Conservation (phyloP, 2,888 invertebrate genomes). For the Thalpophila matura region DNA sequence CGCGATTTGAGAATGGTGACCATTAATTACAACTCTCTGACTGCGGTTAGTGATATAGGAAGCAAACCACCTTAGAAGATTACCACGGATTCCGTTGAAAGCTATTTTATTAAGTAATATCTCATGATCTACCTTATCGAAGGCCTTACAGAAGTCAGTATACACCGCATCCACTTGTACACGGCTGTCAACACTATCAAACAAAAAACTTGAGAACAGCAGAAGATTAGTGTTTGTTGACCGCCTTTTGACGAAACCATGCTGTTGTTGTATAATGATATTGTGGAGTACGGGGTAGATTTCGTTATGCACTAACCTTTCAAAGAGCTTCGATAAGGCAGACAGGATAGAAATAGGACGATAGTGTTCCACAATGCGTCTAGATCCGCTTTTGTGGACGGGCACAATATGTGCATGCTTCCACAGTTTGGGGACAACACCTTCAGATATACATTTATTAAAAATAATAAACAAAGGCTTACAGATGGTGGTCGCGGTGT, state of each 20-base stretch:
- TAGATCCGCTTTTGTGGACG: background rate
- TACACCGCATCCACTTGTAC: too few species aligned
- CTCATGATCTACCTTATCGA: slow-evolving; percentile 2
- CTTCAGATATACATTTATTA: slow-evolving; percentile 11
- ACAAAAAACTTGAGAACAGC: too few species aligned
- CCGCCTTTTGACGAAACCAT: slow-evolving; percentile 2
- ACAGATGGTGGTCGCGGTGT: background rate
- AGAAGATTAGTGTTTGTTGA: slow-evolving; percentile 3
- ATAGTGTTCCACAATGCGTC: slow-evolving; percentile 4
- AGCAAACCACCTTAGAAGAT: slow-evolving; percentile 3
- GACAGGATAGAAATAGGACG: too few species aligned
- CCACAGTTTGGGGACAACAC: slow-evolving; percentile 2
- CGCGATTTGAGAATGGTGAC: background rate
- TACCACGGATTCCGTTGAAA: slow-evolving; percentile 7
- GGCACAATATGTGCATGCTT: background rate
- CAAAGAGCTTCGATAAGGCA: too few species aligned
- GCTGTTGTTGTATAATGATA: slow-evolving; percentile 6
- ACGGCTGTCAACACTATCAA: too few species aligned
- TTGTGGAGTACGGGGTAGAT: too few species aligned
- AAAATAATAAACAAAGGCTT: slow-evolving; percentile 6
- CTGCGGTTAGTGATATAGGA: slow-evolving; percentile 7
- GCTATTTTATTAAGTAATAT: background rate
- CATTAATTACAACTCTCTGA: slow-evolving; percentile 1
- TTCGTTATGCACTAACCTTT: too few species aligned
- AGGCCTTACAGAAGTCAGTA: background rate